Evolutionary conservation across 1,140 invertebrate species (phyloP).

Genomic region (Zaprionus davidi): DNA sequence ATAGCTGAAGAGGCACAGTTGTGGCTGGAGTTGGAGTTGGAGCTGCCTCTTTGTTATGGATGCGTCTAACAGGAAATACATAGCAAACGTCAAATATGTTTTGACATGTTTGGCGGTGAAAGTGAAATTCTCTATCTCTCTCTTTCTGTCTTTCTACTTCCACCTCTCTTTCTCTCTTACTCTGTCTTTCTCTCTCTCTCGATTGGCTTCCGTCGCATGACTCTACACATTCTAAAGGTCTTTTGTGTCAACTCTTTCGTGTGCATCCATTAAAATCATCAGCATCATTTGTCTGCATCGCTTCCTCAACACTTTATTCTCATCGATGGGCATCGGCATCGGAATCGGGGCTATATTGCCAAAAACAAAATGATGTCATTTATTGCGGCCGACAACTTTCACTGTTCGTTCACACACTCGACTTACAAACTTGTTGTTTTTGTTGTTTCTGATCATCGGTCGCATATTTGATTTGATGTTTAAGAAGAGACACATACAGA

Average conservation of each 20-base stretch:
- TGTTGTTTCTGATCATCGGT: constrained; percentile 30
- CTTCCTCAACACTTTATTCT: constrained; percentile 31
- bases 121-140: constrained; percentile 69
- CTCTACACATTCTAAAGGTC: constrained; percentile 57
- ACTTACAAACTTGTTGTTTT: constrained; percentile 17
- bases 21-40: background rate
- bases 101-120: constrained; percentile 82
- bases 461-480: constrained; percentile 59
- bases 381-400: constrained; percentile 75
- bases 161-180: background rate
- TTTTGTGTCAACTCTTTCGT: constrained; percentile 33
- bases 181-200: background rate
- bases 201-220: constrained; percentile 61
- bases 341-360: constrained; percentile 50
- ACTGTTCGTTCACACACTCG: constrained; percentile 60
- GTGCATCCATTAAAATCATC: constrained; percentile 45
- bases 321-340: constrained; percentile 37
- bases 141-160: background rate
- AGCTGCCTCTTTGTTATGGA: constrained; percentile 48
- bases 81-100: constrained; percentile 74
- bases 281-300: constrained; percentile 12
- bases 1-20: background rate
- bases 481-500: constrained; percentile 21
- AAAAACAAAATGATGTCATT: constrained; percentile 75
- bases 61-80: constrained; percentile 76